Base-by-base conservation (phyloP, 2,113 vertebrate genomes). In the Anoplopoma fimbria region DNA sequence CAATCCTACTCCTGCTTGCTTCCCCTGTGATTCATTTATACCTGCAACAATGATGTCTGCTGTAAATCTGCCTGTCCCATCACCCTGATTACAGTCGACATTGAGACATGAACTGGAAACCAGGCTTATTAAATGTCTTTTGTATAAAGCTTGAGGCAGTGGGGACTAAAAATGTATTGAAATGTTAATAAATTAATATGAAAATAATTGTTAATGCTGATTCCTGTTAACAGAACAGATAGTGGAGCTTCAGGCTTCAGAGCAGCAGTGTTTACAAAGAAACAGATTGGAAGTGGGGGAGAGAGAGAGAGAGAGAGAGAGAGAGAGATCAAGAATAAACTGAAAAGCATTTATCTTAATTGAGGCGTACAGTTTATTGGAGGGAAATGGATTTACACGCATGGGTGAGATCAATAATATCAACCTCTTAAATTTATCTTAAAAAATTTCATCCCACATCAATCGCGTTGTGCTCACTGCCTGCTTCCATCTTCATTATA, bases 331-430 rank as follows among this genome's bases (percentile, higher is more conserved):
- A 9, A 57, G 38, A 31, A 55, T 55, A 55, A 38, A 23, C 6
- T 51, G 33, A 71, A 42, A 19, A 9, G 0, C 36, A n/a, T 62
- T 49, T 2, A 60, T 72, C 38, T 17, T 9, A 7, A 61, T 31
- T 12, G 25, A 47, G 65, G 70, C 19, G 8, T 8, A 23, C 19
- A 31, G 25, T 45, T 31, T 49, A 36, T n/a, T 62, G 17, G n/a
- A 38, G 14, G 33, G 6, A 64, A 75, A 64, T 53, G 14, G 14
- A 63, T 75, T 36, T 36, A 21, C 14, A 63, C 19, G 40, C 29
- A 57, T 72, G 25, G 21, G 8, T 21, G 31, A 64, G 33, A 53
- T 75, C 60, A 63, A 64, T 64, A 65, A 55, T 12, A 53, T 29
- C 47, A 53, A 42, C 34, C 47, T 9, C 10, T 47, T 21, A 47